These are phyloP conservation scores for Pseudeuparius sepicola DNA, from an alignment of 2,888 invertebrate species.

Conservation along the genomic window DNA sequence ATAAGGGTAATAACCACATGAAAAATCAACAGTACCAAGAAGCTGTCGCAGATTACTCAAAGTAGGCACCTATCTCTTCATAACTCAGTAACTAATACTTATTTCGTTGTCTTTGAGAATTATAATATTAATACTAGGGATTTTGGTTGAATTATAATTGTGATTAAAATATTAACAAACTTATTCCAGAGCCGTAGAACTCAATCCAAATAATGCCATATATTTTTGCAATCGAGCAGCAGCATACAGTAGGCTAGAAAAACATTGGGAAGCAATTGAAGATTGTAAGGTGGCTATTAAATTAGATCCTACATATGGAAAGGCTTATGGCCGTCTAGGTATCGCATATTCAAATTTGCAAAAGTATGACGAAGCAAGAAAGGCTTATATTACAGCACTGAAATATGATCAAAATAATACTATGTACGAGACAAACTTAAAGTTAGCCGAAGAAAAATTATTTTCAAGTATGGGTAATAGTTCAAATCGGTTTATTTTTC, in stretches of 20 bases:
- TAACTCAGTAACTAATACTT: no score
- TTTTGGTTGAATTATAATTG: constrained; percentile 12
- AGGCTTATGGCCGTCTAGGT: constrained; percentile 89
- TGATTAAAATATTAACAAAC: background rate
- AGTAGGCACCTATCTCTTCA: constrained; percentile 38
- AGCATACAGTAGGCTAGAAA: constrained; percentile 81
- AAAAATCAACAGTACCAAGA: constrained; percentile 69
- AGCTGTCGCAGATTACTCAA: constrained; percentile 74
- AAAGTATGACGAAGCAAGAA: constrained; percentile 72
- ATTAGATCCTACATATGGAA: constrained; percentile 85
- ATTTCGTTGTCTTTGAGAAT: no score
- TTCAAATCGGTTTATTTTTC: constrained; percentile 3
- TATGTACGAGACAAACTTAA: constrained; percentile 78
- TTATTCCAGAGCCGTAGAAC: constrained; percentile 65
- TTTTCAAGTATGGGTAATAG: constrained; percentile 4
- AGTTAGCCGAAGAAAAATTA: constrained; percentile 61
- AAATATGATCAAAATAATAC: constrained; percentile 88
- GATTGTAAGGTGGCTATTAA: constrained; percentile 86
- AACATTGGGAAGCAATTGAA: constrained; percentile 72
- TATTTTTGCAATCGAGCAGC: constrained; percentile 98
- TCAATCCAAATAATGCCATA: constrained; percentile 83
- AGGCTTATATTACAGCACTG: constrained; percentile 79
- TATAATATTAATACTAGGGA: constrained; percentile 15
- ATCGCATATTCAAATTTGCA: constrained; percentile 78
- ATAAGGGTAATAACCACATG: constrained; percentile 83